These are phyloP conservation scores for Leptopilina syphax DNA, from an alignment of 2,888 invertebrate genomes.

Conservation along the genomic window DNA sequence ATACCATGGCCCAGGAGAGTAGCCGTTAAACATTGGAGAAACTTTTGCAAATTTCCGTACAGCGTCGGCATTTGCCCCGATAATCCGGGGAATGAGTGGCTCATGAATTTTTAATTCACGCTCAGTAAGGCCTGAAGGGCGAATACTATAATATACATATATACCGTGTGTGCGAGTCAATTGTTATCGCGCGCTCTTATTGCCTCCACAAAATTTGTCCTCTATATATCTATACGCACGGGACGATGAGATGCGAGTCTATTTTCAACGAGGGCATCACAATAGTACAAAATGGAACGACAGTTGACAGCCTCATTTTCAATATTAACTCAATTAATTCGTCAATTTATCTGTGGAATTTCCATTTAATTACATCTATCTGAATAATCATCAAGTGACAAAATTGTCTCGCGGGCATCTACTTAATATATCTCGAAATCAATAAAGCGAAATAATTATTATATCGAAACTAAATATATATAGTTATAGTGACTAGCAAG, in stretches of 20 bases:
- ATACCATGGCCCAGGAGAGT: slow-evolving; percentile 10
- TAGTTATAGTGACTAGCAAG: too few species aligned
- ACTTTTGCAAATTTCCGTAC: slow-evolving; percentile 15
- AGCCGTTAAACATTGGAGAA: background rate
- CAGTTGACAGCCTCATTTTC: slow-evolving; percentile 28
- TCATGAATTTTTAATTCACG: slow-evolving; percentile 36
- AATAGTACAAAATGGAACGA: slow-evolving; percentile 10
- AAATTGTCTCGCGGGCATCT: background rate
- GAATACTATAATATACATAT: too few species aligned
- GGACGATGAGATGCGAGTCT: background rate
- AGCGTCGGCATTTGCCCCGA: slow-evolving; percentile 1
- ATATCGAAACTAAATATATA: too few species aligned
- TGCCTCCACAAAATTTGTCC: background rate
- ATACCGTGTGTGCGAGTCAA: slow-evolving; percentile 15
- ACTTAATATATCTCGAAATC: background rate
- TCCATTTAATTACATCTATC: slow-evolving; percentile 10
- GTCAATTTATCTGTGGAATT: slow-evolving; percentile 12
- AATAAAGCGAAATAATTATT: too few species aligned
- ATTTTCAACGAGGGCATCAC: slow-evolving; percentile 2
- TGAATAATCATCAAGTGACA: background rate
- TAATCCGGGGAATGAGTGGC: slow-evolving; percentile 31
- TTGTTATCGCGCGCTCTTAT: slow-evolving; percentile 25
- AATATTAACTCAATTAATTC: slow-evolving; percentile 10
- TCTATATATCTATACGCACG: background rate
- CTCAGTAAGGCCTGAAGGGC: slow-evolving; percentile 20